Conservation (phyloP, 1,140 invertebrate genomes). For the Leptopilina clavipes region DNA sequence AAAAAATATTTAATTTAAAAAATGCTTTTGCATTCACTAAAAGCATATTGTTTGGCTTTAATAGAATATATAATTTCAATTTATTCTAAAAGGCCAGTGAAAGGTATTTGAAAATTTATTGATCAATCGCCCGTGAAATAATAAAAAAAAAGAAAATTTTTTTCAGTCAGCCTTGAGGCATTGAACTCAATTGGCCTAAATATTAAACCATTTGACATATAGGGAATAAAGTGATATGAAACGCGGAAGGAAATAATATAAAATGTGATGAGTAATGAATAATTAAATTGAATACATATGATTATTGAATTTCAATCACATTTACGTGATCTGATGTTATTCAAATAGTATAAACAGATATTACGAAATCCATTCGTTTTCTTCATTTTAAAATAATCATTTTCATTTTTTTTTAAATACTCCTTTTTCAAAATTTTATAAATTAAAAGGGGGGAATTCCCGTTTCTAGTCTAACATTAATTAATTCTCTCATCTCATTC, state of each 20-base stretch:
- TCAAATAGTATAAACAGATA: background rate
- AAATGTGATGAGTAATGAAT: background rate
- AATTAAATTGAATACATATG: background rate
- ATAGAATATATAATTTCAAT: background rate
- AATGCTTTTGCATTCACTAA: background rate
- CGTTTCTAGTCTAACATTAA: too few species aligned
- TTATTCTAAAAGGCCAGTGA: slow-evolving; percentile 8
- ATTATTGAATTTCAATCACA: background rate
- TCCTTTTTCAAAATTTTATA: too few species aligned
- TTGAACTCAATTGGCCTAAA: slow-evolving; percentile 8
- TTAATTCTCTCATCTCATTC: too few species aligned
- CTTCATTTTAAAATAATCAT: too few species aligned
- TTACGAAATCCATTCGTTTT: too few species aligned
- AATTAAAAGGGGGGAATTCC: too few species aligned
- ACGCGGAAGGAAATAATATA: slow-evolving; percentile 13
- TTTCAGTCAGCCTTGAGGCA: background rate
- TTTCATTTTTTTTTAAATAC: too few species aligned
- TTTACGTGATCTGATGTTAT: background rate
- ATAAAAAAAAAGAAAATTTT: background rate
- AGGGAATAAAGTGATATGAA: background rate
- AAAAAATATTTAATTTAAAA: background rate
- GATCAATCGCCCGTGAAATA: background rate
- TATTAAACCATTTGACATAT: background rate
- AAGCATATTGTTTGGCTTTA: background rate
- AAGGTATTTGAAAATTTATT: background rate